Conservation (phyloP, 2,113 vertebrate species). For the Holacanthus passer region DNA sequence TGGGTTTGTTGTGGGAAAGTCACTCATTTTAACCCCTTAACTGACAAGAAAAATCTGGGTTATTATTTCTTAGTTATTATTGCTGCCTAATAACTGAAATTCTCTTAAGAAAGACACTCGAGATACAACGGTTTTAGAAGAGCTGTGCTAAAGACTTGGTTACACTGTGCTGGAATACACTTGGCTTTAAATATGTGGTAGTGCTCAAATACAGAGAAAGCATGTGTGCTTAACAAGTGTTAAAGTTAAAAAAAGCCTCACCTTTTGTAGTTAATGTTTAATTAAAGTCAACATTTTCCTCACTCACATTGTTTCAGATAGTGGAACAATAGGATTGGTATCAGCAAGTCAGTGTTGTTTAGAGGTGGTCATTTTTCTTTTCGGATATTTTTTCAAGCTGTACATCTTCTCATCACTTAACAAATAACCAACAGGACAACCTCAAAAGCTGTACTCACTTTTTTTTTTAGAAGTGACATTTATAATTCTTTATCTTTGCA, state of each 20-base stretch:
- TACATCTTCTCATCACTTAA: neutral
- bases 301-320: neutral
- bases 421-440: neutral
- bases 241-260: neutral
- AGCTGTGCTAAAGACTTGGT: neutral
- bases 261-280: slow-evolving; percentile 6
- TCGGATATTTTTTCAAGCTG: neutral
- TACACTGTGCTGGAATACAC: neutral
- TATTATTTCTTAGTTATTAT: neutral
- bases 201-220: neutral
- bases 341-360: neutral
- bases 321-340: neutral
- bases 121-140: neutral
- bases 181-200: neutral
- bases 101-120: neutral
- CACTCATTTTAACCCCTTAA: neutral
- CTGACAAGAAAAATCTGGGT: neutral
- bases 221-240: neutral
- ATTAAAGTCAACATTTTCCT: neutral
- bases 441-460: neutral
- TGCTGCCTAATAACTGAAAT: neutral
- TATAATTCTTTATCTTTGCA: slow-evolving; percentile 58
- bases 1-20: neutral
- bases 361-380: neutral
- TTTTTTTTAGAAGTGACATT: neutral